Evolutionary conservation across 30 jellyfish, hydroid and myxozoan genomes (phyloP).

Genomic region (Chrysaora quinquecirrha): DNA sequence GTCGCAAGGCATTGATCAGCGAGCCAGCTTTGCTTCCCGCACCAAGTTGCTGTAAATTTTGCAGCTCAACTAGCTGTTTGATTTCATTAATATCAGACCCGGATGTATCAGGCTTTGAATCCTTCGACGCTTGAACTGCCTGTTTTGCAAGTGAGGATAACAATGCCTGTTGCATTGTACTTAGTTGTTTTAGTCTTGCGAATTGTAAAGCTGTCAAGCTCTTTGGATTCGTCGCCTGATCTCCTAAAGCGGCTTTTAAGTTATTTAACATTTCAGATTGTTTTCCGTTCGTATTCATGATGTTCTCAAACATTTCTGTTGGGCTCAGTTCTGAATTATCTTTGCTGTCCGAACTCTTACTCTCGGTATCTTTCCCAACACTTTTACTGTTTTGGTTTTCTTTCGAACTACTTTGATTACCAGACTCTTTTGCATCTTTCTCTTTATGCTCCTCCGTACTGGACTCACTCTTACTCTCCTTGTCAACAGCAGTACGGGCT

Average conservation of each 20-base stretch:
- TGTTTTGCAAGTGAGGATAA: conserved; percentile 69
- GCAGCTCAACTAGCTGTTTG: conserved; percentile 55
- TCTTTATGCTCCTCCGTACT: not conserved
- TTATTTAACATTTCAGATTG: conserved; percentile 56
- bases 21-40: conserved; percentile 65
- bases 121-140: conserved; percentile 35
- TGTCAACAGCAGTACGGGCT: not conserved
- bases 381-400: not conserved
- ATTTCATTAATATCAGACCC: conserved; percentile 22
- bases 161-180: conserved; percentile 80
- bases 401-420: not conserved
- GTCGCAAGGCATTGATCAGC: conserved; percentile 42
- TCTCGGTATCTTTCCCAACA: conserved; percentile 9
- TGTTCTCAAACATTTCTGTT: conserved; percentile 20
- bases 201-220: conserved; percentile 70
- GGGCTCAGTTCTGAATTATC: conserved; percentile 10
- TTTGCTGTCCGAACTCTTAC: not conserved
- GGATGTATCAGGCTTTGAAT: conserved; percentile 6
- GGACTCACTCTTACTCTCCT: conserved; percentile 4
- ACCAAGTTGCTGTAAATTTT: conserved; percentile 63
- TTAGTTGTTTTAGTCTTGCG: conserved; percentile 74
- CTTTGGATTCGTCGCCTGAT: conserved; percentile 47
- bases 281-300: conserved; percentile 59
- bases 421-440: not conserved
- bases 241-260: conserved; percentile 59